Evolutionary conservation across 2,113 vertebrate species (phyloP).

Genomic region (Micromys minutus): DNA sequence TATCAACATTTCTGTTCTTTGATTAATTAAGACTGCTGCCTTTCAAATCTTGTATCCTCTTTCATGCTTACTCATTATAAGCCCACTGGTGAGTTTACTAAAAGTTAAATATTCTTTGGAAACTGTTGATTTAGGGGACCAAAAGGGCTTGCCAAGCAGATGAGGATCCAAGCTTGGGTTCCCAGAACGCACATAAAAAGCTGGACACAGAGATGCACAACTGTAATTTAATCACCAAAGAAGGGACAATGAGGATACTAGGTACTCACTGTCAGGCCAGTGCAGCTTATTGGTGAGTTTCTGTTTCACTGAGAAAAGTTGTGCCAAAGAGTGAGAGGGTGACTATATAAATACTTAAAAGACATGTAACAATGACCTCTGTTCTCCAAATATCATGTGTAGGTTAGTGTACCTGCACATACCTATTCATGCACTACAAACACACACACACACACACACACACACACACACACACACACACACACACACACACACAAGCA

Average conservation of each 20-base stretch:
- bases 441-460: neutral
- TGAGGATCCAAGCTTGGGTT: neutral
- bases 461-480: neutral
- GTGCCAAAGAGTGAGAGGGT: neutral
- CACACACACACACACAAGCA: neutral
- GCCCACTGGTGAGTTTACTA: neutral
- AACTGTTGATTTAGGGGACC: neutral
- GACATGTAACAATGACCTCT: neutral
- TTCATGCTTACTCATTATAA: neutral
- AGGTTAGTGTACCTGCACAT: neutral
- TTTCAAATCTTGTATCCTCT: neutral
- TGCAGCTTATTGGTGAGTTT: neutral
- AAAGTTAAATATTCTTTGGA: neutral
- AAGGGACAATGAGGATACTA: accelerated
- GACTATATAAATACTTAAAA: no score
- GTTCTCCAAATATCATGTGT: neutral
- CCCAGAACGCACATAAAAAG: no score
- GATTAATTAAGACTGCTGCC: neutral
- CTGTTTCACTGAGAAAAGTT: neutral
- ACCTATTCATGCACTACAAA: neutral
- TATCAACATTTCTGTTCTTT: neutral
- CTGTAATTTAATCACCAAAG: neutral
- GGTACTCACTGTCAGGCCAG: neutral
- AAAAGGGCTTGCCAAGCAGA: no score
- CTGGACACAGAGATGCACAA: neutral